These are phyloP conservation scores for Babyrousa celebensis DNA, from an alignment of 2,797 vertebrate species.

Conservation along the genomic window DNA sequence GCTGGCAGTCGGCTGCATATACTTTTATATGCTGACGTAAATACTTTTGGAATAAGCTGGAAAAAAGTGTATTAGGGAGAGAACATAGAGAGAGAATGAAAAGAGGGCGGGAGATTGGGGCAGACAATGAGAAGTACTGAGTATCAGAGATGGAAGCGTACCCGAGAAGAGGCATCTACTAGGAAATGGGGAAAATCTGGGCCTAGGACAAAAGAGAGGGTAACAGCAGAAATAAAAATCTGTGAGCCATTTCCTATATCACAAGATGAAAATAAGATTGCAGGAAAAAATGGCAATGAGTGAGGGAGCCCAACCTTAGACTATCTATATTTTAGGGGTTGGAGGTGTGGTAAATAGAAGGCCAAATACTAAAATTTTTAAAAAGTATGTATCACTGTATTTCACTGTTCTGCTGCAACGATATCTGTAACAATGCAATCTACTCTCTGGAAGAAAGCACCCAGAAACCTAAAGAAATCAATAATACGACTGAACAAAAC, in stretches of 20 bases:
- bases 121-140: neutral
- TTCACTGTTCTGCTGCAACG: neutral
- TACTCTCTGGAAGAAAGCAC: conserved; percentile 30
- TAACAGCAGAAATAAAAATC: neutral
- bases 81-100: neutral
- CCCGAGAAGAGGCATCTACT: neutral
- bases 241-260: neutral
- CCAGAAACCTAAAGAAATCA: conserved; percentile 9
- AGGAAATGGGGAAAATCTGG: neutral
- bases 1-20: neutral
- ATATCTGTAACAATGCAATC: neutral
- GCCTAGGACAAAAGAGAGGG: neutral
- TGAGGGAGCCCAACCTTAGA: too few species aligned
- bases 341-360: neutral
- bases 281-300: neutral
- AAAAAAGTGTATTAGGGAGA: neutral
- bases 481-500: conserved; percentile 26
- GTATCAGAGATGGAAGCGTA: neutral
- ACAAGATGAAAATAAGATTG: neutral
- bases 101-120: neutral
- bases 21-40: conserved; percentile 13
- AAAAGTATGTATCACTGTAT: neutral
- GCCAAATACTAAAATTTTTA: neutral
- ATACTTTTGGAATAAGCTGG: neutral
- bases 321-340: neutral